A percentile compares a stretch with the other conserved stretches of the same genome.
These are phyloP conservation scores for Trichacis sp. DNA, from an alignment of 2,888 invertebrate genomes.

Conservation along the genomic window DNA sequence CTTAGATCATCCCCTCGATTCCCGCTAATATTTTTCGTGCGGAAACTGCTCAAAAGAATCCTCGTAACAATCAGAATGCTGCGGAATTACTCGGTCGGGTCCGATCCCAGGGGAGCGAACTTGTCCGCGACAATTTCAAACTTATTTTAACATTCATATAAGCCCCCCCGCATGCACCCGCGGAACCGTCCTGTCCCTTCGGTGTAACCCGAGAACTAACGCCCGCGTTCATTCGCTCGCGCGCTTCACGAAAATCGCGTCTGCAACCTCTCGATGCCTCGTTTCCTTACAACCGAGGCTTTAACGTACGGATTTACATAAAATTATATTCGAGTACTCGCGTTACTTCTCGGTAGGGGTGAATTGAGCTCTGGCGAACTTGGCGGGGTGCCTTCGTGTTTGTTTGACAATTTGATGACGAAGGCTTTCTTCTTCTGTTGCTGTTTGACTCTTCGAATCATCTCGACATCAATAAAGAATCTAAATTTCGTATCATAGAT, in stretches of 20 bases:
- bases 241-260: slow-evolving; percentile 14
- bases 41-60: slow-evolving; percentile 65
- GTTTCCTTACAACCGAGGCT: slow-evolving; percentile 30
- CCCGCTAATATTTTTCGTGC: too few relatives aligned
- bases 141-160: slow-evolving; percentile 70
- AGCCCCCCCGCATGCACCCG: slow-evolving; percentile 56
- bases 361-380: slow-evolving; percentile 32
- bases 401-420: slow-evolving; percentile 61
- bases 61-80: too few relatives aligned
- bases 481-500: too few relatives aligned
- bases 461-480: too few relatives aligned
- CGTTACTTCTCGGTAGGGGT: slow-evolving; percentile 35
- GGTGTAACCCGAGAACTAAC: slow-evolving; percentile 53
- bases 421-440: too few relatives aligned
- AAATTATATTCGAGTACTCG: slow-evolving; percentile 59
- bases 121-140: slow-evolving; percentile 70
- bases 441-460: too few relatives aligned
- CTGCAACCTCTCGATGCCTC: slow-evolving; percentile 24
- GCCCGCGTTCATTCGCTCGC: slow-evolving; percentile 30
- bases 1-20: too few relatives aligned
- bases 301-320: slow-evolving; percentile 63
- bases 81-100: slow-evolving; percentile 67
- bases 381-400: slow-evolving; percentile 54
- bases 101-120: slow-evolving; percentile 64
- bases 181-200: slow-evolving; percentile 48